Percentiles rank a stretch among this genome's conserved stretches.
Conservation (phyloP, 1,140 invertebrate genomes). For the Caerostris darwini region DNA sequence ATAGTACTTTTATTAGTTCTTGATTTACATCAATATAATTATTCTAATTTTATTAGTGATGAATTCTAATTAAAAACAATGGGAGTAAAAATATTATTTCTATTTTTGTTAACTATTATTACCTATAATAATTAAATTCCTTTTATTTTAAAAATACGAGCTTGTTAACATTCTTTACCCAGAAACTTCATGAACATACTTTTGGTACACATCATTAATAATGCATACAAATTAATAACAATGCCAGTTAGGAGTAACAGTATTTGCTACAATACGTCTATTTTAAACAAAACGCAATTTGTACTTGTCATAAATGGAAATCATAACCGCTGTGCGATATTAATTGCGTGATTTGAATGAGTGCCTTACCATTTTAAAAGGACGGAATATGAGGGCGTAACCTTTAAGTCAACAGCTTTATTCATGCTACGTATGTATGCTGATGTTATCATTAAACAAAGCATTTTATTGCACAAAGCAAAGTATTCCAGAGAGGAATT, state of each 20-base stretch:
- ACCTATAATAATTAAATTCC: too few species aligned
- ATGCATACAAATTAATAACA: neutral
- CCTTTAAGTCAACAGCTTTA: neutral
- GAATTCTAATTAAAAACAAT: too few species aligned
- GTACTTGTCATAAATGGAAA: neutral
- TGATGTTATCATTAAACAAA: neutral
- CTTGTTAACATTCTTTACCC: too few species aligned
- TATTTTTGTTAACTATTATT: too few species aligned
- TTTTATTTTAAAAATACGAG: too few species aligned
- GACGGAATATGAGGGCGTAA: neutral
- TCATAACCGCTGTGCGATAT: neutral
- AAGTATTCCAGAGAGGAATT: neutral
- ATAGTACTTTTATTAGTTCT: too few species aligned
- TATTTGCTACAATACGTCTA: neutral
- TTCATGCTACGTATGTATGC: neutral
- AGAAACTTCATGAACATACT: too few species aligned
- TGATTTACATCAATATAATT: too few species aligned
- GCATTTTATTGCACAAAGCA: neutral
- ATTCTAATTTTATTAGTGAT: too few species aligned
- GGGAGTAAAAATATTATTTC: too few species aligned
- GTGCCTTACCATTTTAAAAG: neutral
- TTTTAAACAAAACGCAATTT: neutral
- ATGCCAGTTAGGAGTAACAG: neutral
- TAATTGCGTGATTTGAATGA: neutral
- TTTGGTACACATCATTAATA: neutral